Conservation (phyloP, 2,888 invertebrate genomes). For the Coenonympha arcania region DNA sequence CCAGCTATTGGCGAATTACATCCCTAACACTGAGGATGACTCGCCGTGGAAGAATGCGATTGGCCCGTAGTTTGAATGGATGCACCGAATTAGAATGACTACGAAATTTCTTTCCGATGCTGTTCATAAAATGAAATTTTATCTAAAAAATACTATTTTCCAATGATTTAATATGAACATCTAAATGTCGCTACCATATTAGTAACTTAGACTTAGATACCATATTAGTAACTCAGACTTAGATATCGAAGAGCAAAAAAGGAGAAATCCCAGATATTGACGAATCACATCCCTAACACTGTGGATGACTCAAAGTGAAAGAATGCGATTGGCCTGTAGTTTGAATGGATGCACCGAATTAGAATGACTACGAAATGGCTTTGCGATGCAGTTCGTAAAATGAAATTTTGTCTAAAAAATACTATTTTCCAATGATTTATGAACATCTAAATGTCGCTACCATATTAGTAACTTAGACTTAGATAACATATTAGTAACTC, state of each 20-base stretch:
- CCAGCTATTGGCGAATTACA: background rate
- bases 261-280: background rate
- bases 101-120: constrained; percentile 35
- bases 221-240: too few relatives aligned
- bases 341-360: constrained; percentile 39
- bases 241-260: too few relatives aligned
- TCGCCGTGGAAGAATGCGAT: constrained; percentile 31
- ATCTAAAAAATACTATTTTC: too few relatives aligned
- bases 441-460: too few relatives aligned
- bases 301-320: constrained; percentile 26
- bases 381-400: constrained; percentile 34
- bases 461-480: too few relatives aligned
- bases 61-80: constrained; percentile 36
- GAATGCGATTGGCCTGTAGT: constrained; percentile 32
- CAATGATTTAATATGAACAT: too few relatives aligned
- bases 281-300: constrained; percentile 2
- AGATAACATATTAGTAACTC: too few relatives aligned
- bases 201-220: too few relatives aligned
- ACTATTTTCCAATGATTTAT: too few relatives aligned
- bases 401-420: too few relatives aligned
- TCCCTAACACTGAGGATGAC: constrained; percentile 17
- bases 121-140: too few relatives aligned
- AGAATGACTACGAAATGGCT: constrained; percentile 35
- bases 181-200: too few relatives aligned
- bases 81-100: constrained; percentile 36